phyloP scores from a whole-genome alignment of 2,888 invertebrate genomes.

The Brenthis ino region DNA sequence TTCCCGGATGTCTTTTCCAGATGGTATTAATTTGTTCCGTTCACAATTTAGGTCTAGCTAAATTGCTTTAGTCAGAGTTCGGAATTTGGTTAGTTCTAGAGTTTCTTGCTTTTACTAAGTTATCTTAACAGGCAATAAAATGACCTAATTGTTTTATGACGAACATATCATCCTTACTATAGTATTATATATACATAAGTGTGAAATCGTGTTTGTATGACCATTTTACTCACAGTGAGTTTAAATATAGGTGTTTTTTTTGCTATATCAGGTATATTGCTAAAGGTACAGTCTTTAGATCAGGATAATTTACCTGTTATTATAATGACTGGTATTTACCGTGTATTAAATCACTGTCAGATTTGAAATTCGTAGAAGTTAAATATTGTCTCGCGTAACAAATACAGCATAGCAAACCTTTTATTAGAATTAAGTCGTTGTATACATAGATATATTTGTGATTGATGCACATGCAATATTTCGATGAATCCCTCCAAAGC shows the following conservation, averaged over 20 bases:
- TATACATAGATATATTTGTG: not conserved
- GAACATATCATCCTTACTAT: constrained; percentile 10
- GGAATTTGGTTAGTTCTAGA: not conserved
- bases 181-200: too few relatives aligned
- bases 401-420: not conserved
- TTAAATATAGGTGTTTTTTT: too few relatives aligned
- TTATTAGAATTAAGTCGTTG: not conserved
- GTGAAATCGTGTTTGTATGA: too few relatives aligned
- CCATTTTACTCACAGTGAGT: too few relatives aligned
- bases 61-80: constrained; percentile 11
- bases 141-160: constrained; percentile 23
- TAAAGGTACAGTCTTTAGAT: too few relatives aligned
- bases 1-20: constrained; percentile 17
- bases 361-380: too few relatives aligned
- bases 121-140: not conserved
- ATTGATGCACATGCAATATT: constrained; percentile 12
- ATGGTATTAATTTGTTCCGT: constrained; percentile 20
- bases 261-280: too few relatives aligned
- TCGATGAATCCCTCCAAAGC: constrained; percentile 18
- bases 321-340: too few relatives aligned
- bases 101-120: not conserved
- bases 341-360: too few relatives aligned
- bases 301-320: too few relatives aligned
- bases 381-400: too few relatives aligned
- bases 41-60: constrained; percentile 8